A percentile compares a stretch with the other conserved stretches of the same genome.
Conservation (phyloP, 2,113 vertebrate genomes). For the Orcinus orca region DNA sequence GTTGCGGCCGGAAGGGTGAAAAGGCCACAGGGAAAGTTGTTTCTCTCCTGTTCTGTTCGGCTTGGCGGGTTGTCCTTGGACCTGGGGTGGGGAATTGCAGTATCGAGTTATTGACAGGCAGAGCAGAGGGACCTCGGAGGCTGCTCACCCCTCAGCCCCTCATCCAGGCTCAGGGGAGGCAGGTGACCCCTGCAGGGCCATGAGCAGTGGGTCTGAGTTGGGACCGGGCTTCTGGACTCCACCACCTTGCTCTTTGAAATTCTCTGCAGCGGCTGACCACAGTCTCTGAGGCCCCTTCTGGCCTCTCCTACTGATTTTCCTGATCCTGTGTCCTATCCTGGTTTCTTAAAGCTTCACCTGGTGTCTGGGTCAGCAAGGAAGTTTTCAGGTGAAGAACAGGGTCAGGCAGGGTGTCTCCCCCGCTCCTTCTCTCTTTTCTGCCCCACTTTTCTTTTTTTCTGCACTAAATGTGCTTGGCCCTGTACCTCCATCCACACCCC, state of each 20-base stretch:
- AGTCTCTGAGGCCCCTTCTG: accelerated
- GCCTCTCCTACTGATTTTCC: neutral
- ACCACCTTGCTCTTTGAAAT: accelerated
- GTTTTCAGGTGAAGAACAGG: neutral
- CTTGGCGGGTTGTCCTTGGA: neutral
- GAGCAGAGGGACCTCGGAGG: neutral
- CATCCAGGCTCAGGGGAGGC: neutral
- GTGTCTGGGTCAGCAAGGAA: neutral
- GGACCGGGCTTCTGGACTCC: neutral
- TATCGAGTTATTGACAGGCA: neutral
- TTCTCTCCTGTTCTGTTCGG: neutral
- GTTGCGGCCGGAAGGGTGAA: neutral
- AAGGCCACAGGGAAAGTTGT: accelerated
- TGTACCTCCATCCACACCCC: neutral
- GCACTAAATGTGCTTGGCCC: neutral
- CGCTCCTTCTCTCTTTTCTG: neutral
- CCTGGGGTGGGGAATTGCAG: neutral
- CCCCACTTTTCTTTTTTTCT: too few species aligned
- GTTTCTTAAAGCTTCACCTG: neutral
- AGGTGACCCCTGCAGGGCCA: accelerated
- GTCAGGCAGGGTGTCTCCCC: accelerated
- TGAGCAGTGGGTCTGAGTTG: neutral
- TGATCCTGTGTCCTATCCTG: neutral
- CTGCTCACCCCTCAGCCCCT: accelerated
- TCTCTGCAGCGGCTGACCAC: neutral